Base-by-base conservation (phyloP, 2,888 invertebrate genomes). In the Therioaphis trifolii region DNA sequence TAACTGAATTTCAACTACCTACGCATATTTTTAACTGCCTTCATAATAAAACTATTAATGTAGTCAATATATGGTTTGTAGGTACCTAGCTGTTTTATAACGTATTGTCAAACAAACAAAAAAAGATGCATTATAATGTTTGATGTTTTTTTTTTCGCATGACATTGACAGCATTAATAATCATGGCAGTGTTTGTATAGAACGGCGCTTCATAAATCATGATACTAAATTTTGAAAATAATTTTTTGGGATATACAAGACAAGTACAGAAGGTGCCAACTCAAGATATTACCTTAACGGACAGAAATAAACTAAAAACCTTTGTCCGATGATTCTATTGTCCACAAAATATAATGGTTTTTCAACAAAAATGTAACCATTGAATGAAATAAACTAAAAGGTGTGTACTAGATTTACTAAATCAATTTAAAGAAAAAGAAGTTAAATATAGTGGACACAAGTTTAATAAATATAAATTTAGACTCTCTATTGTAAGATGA, bases 301-400 rank as follows among this genome's bases (percentile, higher is more conserved):
- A 40, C n/a, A 52, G 35, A 78, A 78, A 78, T 52, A 78, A 78
- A 78, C 66, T 52, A 78, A 78, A 77, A 78, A 78, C 78, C 66
- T 68, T 68, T 78, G 66, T 68, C 68, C 66, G 49, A 52, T 24
- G 52, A 35, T 68, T 78, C 78, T n/a, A 52, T 78, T 78, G 78
- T 78, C 35, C 78, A 18, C 24, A 24, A 68, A 68, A 52, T 52
- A 78, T 68, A 78, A 78, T 78, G 24, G 52, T 52, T 77, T 63
- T 76, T 49, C 66, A 24, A 68, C 78, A 52, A 78, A 78, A 78
- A 52, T 52, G 78, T 68, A 40, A 52, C 78, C 52, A 15, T 52
- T 52, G 52, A 78, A 78, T 52, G 40, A 24, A 68, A 78, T 52
- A 55, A 66, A 18, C 61, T 61, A 24, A 14, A 21, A n/a, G 1